Conservation (phyloP, 2,888 invertebrate genomes). For the Bugula neritina region DNA sequence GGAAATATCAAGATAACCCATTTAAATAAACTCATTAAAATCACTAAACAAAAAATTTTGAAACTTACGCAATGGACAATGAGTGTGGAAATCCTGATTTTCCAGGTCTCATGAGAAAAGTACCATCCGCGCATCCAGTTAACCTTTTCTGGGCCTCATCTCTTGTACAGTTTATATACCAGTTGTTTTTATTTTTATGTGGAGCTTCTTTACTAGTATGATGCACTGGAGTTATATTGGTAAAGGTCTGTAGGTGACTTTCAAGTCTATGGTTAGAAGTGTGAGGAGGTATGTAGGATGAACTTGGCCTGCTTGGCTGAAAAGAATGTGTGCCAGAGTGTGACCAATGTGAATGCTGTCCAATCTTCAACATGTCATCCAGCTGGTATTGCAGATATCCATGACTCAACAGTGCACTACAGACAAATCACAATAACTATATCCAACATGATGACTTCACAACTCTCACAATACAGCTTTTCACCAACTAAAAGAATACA, state of each 20-base stretch:
- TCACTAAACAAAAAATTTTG: too few species aligned
- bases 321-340: too few species aligned
- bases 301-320: too few species aligned
- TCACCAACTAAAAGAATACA: too few species aligned
- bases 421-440: too few species aligned
- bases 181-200: conserved; percentile 45
- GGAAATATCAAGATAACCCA: too few species aligned
- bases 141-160: conserved; percentile 71
- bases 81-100: conserved; percentile 67
- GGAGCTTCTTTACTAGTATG: not conserved
- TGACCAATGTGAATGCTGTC: not conserved
- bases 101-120: conserved; percentile 78
- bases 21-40: too few species aligned
- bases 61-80: conserved; percentile 73
- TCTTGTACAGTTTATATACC: conserved; percentile 64
- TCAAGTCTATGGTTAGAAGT: too few species aligned
- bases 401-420: conserved; percentile 11
- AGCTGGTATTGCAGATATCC: not conserved
- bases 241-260: too few species aligned
- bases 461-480: too few species aligned
- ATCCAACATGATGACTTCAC: too few species aligned
- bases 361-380: not conserved
- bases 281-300: too few species aligned
- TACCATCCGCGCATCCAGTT: conserved; percentile 75
- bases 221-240: not conserved